Base-by-base conservation (phyloP, 2,113 vertebrate genomes). In the Cyprinodon brontotheroides region DNA sequence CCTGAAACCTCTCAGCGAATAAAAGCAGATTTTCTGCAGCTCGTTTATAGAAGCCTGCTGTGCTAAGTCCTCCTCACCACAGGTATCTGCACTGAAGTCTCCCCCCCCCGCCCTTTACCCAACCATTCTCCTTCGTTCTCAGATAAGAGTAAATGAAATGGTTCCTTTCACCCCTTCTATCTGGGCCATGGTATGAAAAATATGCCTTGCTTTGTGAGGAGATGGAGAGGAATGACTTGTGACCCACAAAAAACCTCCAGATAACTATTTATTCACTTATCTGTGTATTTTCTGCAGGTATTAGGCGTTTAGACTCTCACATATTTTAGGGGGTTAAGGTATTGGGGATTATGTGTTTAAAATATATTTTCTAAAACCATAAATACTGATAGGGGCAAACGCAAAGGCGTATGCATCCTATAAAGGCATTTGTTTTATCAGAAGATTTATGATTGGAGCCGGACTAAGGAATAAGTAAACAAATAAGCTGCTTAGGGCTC, bases 221-320 rank as follows among this genome's bases (percentile, higher is more conserved):
- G 86, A 86, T 83, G 91, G 87, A 86, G 85, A 92, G 89, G 88
- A 91, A 92, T 90, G 88, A 89, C 89, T 92, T 89, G 88, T 90
- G 89, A 92, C 90, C 90, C 81, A 93, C 91, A 92, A 91, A 91
- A 65, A 90, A 66, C 72, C 86, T 66, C 63, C 74, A 74, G 90
- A 92, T 93, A 89, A 91, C 88, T 92, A 91, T 92, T 91, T 92
- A 92, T 93, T 91, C 87, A 91, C 91, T 92, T 92, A 92, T 92
- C 92, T 87, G 79, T 89, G 92, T 90, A 89, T 93, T 93, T 90
- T 92, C 90, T 82, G 82, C 85, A 75, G 78, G 85, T 77, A 85
- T 90, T 87, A 88, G 83, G 64, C 82, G 87, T 89, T 77, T 79
- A 69, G 83, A 69, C 88, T 82, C 84, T 87, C 76, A 74, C 79